phyloP scores from a whole-genome alignment of 2,888 invertebrate species.

The Lycocerus yunnanus region DNA sequence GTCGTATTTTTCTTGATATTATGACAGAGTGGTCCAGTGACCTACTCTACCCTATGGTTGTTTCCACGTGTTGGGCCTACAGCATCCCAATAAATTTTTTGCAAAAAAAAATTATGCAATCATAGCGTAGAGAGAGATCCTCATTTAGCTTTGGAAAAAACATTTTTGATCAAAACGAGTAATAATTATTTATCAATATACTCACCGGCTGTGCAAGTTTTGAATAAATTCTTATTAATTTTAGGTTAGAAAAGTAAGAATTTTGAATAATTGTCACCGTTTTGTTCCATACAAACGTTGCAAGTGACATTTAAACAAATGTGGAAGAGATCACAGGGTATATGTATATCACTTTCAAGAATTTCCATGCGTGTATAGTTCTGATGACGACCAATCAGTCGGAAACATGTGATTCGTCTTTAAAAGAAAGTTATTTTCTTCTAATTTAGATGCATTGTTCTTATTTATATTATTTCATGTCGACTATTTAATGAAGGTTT shows the following conservation, averaged over 20 bases:
- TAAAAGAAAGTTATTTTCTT: not conserved
- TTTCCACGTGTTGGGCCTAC: not conserved
- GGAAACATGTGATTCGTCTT: not conserved
- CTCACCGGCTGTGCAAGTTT: too few species aligned
- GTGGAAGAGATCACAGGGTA: too few species aligned
- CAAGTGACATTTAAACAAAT: too few species aligned
- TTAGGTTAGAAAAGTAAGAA: too few species aligned
- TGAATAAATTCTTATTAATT: too few species aligned
- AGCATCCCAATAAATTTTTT: not conserved
- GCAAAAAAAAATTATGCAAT: not conserved
- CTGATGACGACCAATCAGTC: not conserved
- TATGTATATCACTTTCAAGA: not conserved
- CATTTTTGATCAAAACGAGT: not conserved
- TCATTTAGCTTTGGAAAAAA: not conserved
- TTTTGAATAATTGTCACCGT: too few species aligned
- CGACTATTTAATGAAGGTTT: not conserved
- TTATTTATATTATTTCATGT: not conserved
- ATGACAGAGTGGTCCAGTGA: not conserved
- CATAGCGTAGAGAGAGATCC: too few species aligned
- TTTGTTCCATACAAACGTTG: too few species aligned
- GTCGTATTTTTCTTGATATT: not conserved
- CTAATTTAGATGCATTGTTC: not conserved
- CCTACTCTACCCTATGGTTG: not conserved
- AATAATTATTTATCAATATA: too few species aligned
- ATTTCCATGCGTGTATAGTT: not conserved